Base-by-base conservation (phyloP, 2,888 invertebrate genomes). In the Bursaphelenchus okinawaensis region DNA sequence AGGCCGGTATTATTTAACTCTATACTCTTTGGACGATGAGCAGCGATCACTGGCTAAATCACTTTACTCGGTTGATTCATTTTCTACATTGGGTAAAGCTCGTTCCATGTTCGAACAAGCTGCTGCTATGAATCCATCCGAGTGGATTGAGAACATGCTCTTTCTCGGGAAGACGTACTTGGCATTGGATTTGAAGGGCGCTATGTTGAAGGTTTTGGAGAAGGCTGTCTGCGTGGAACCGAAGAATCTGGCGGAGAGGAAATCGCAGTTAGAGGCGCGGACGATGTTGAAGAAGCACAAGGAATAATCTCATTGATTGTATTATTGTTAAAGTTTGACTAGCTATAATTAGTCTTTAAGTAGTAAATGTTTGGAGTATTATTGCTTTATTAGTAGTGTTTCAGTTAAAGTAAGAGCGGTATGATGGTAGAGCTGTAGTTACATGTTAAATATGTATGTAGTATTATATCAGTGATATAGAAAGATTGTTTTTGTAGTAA, bases 131-230 rank as follows among this genome's bases (percentile, higher is more conserved):
- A 79, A 82, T 24, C 83, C 84, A 26, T 75, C 73, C 7, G 74
- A 75, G 28, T 84, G 84, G 84, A 83, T 84, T 68, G 84, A 84
- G 73, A 85, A 85, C 70, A 68, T 80, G 31, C 71, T 85, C 29
- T 84, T 79, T 72, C 77, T 84, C 54, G 84, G 78, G 51, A 83
- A 84, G 72, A 75, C 75, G 54, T 69, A 68, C 24, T 50, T 72
- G 27, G 65, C 68, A 8, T 73, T 71, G 60, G 69, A 68, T 52
- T 67, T 74, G 62, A 73, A 75, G 69, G 58, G 67, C 27, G 63
- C 63, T 9, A 73, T 74, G 19, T 72, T 68, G 51, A 62, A 67
- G 52, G 71, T 62, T 62, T 61, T 74, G 24, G 61, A 68, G n/a
- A 55, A 72, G 54, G 73, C 71, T 9, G 40, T 72, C 12, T 29